Percentiles rank a stretch among this genome's conserved stretches.
phyloP scores from a whole-genome alignment of 2,797 vertebrate genomes.

The Peromyscus aztecus region DNA sequence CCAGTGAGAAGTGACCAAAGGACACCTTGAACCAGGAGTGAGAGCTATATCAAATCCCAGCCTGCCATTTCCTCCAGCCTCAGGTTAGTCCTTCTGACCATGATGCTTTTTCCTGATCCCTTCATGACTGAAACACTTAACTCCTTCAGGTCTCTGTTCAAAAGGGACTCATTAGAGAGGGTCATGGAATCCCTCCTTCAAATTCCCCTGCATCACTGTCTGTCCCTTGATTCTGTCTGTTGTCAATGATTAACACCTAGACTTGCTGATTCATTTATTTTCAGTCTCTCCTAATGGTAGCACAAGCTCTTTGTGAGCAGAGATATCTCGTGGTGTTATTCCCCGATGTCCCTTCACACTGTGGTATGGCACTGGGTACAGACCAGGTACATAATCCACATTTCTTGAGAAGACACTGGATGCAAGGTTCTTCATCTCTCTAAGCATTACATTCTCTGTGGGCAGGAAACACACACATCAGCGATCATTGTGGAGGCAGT shows the following conservation, averaged over 20 bases:
- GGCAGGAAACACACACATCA: neutral
- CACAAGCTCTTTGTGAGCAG: neutral
- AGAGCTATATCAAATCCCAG: neutral
- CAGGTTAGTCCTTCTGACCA: neutral
- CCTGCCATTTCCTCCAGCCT: too few species aligned
- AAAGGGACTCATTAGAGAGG: neutral
- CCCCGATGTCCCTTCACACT: neutral
- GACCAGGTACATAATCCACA: fast-evolving
- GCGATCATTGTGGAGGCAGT: too few species aligned
- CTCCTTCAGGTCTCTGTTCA: neutral
- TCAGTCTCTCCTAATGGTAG: neutral
- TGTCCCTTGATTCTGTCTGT: fast-evolving
- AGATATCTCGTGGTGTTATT: neutral
- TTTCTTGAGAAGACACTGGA: neutral
- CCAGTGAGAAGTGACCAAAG: fast-evolving
- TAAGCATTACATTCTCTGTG: neutral
- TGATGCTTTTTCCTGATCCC: neutral
- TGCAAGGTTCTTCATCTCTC: neutral
- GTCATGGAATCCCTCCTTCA: neutral
- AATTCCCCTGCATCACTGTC: neutral
- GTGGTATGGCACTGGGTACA: neutral
- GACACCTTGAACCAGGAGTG: neutral
- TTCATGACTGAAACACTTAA: neutral
- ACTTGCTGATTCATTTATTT: neutral
- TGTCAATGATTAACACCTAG: neutral